Conservation (phyloP, 2,797 vertebrate genomes). For the Dendrocincla fuliginosa region DNA sequence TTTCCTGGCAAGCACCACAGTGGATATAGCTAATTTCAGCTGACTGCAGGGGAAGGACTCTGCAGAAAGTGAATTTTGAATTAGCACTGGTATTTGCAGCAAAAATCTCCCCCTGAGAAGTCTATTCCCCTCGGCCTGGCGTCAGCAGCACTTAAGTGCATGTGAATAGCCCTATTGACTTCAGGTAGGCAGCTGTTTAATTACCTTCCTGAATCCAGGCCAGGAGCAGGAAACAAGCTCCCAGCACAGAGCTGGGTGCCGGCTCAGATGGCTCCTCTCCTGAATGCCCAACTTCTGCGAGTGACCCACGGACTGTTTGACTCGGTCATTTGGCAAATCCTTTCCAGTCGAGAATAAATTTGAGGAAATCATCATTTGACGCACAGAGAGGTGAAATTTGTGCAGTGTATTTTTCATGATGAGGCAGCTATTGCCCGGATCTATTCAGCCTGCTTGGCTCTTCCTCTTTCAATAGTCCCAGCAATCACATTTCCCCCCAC, state of each 20-base stretch:
- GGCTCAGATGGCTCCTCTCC: not conserved
- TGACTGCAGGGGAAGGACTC: slow-evolving; percentile 56
- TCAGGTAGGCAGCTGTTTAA: slow-evolving; percentile 65
- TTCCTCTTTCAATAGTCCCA: slow-evolving; percentile 18
- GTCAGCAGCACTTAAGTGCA: slow-evolving; percentile 51
- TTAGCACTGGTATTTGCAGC: slow-evolving; percentile 40
- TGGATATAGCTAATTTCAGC: slow-evolving; percentile 66
- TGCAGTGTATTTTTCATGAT: slow-evolving; percentile 8
- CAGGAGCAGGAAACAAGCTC: slow-evolving; percentile 28
- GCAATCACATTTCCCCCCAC: not conserved
- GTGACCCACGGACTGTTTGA: not conserved
- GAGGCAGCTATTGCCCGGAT: slow-evolving; percentile 29
- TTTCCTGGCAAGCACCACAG: slow-evolving; percentile 58
- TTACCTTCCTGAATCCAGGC: slow-evolving; percentile 51
- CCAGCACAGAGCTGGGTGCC: not conserved
- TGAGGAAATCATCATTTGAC: not conserved
- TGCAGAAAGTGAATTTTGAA: slow-evolving; percentile 61
- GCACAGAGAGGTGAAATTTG: not conserved
- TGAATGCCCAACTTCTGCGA: not conserved
- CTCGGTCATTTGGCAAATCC: slow-evolving; percentile 31
- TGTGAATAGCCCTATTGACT: slow-evolving; percentile 62
- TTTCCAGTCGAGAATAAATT: slow-evolving; percentile 7
- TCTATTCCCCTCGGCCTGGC: slow-evolving; percentile 45
- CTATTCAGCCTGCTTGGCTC: slow-evolving; percentile 23
- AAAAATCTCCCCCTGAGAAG: slow-evolving; percentile 48